A percentile compares a stretch with the other conserved stretches of the same genome.
These are phyloP conservation scores for Morphnarchus princeps DNA, from an alignment of 2,113 vertebrate species.

Conservation along the genomic window DNA sequence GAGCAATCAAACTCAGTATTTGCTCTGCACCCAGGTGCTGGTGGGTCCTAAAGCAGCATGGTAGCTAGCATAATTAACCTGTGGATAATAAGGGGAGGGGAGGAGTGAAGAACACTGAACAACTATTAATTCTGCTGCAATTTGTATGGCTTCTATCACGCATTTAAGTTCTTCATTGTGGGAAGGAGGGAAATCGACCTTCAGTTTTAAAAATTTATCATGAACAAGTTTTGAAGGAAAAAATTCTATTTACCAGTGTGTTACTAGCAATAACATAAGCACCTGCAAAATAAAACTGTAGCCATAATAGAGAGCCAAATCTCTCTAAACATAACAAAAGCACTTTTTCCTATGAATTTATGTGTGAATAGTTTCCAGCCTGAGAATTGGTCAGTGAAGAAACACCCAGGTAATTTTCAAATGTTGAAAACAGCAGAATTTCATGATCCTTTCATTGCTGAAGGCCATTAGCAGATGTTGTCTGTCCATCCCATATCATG, in stretches of 20 bases:
- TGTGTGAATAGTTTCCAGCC: background rate
- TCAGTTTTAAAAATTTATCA: background rate
- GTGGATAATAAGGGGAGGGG: background rate
- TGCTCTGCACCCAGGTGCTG: background rate
- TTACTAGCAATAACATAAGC: background rate
- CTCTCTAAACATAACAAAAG: background rate
- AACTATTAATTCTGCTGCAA: background rate
- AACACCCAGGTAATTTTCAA: background rate
- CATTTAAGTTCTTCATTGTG: background rate
- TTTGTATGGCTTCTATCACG: background rate
- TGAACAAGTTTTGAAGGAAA: background rate
- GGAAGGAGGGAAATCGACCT: background rate
- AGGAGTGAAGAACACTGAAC: background rate
- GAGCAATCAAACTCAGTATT: background rate
- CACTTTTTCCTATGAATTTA: background rate
- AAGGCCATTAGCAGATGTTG: background rate
- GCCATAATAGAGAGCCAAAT: background rate
- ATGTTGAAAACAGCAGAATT: background rate
- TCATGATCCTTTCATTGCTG: background rate
- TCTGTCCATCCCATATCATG: rapidly evolving
- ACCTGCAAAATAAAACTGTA: background rate
- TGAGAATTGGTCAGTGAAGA: background rate
- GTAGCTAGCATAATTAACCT: conserved; percentile 6
- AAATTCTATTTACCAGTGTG: background rate
- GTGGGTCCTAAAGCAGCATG: background rate